These are phyloP conservation scores for Merops nubicus DNA, from an alignment of 2,113 vertebrate species.

Conservation along the genomic window DNA sequence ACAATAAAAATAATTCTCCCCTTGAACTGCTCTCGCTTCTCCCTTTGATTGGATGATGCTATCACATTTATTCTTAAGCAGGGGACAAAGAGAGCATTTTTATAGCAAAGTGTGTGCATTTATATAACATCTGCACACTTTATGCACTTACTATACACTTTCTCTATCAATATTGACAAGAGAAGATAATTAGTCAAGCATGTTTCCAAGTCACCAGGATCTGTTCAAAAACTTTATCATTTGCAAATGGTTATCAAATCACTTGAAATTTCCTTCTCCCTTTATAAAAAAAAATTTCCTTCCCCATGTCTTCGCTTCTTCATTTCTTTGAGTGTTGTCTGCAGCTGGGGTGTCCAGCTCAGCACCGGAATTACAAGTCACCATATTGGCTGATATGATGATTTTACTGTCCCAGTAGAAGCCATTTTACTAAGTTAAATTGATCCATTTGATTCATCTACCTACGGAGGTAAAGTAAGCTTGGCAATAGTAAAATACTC, in stretches of 20 bases:
- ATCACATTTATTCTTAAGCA: conserved; percentile 79
- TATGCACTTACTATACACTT: not conserved
- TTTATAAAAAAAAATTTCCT: fast-evolving
- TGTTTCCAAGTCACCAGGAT: not conserved
- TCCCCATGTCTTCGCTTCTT: fast-evolving
- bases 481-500: not conserved
- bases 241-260: not conserved
- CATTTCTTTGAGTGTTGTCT: not conserved
- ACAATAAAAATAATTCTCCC: conserved; percentile 86
- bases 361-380: not conserved
- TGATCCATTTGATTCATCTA: not conserved
- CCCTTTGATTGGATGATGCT: conserved; percentile 87
- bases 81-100: conserved; percentile 53
- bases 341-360: fast-evolving
- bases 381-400: too few species aligned
- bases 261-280: not conserved
- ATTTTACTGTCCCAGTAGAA: not conserved
- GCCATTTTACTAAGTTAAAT: not conserved
- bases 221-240: not conserved
- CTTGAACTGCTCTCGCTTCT: conserved; percentile 85
- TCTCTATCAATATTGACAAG: not conserved
- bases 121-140: conserved; percentile 20
- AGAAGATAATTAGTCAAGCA: not conserved
- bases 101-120: conserved; percentile 9
- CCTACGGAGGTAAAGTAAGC: fast-evolving